Evolutionary conservation across 2,888 invertebrate genomes (phyloP).

Genomic region (Lumbricus terrestris): DNA sequence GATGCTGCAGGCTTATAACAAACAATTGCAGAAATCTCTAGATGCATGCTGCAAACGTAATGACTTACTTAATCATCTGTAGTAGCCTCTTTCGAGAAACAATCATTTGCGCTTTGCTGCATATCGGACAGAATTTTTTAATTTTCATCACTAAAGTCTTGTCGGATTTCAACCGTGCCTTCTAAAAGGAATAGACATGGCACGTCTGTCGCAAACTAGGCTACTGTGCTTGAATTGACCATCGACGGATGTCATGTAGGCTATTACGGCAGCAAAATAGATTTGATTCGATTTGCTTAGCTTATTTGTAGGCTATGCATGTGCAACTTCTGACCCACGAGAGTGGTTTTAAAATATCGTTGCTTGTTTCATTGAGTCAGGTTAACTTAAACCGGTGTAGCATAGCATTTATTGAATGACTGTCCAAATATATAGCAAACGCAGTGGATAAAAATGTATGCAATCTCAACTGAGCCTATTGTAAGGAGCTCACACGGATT

Average conservation of each 20-base stretch:
- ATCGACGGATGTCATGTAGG: not conserved
- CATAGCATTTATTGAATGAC: not conserved
- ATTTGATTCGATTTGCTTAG: not conserved
- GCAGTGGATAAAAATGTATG: not conserved
- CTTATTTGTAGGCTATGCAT: not conserved
- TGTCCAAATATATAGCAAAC: not conserved
- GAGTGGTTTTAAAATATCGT: not conserved
- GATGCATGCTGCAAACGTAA: not conserved
- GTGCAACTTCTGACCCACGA: not conserved
- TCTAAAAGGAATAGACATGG: too few relatives aligned
- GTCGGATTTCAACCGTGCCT: too few relatives aligned
- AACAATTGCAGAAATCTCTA: not conserved
- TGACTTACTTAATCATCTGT: too few relatives aligned
- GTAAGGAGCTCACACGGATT: not conserved
- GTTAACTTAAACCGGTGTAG: not conserved
- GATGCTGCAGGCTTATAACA: not conserved
- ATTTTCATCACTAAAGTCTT: too few relatives aligned
- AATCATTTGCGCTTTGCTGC: too few relatives aligned
- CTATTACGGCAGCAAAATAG: not conserved
- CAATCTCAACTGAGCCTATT: too few relatives aligned
- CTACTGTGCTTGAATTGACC: not conserved
- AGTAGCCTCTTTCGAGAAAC: too few relatives aligned
- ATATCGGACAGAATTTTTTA: too few relatives aligned
- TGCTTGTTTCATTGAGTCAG: not conserved
- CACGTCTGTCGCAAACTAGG: too few relatives aligned